These are phyloP conservation scores for Crotalus tigris DNA, from an alignment of 2,113 vertebrate species.

Conservation along the genomic window DNA sequence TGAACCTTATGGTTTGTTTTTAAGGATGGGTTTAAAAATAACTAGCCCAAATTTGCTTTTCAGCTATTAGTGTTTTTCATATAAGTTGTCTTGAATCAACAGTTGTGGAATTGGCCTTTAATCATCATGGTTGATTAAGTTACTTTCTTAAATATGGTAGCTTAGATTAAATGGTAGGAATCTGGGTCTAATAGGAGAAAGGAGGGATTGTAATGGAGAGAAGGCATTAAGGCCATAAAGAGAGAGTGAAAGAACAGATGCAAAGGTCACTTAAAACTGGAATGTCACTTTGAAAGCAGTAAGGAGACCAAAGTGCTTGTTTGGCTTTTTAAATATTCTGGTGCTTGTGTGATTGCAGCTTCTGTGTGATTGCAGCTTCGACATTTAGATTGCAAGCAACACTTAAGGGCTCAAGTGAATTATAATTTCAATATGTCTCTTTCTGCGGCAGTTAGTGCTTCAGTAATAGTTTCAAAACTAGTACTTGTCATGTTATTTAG, in stretches of 20 bases:
- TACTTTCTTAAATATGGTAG: conserved; percentile 15
- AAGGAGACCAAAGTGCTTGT: conserved; percentile 25
- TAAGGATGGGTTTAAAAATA: neutral
- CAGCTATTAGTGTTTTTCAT: neutral
- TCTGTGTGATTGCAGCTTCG: neutral
- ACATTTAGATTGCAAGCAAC: conserved; percentile 48
- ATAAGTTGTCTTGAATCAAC: neutral
- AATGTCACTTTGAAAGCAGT: conserved; percentile 40
- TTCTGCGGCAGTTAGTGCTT: conserved; percentile 20
- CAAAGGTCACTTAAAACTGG: conserved; percentile 57
- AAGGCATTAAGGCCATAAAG: conserved; percentile 39
- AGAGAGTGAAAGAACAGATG: conserved; percentile 39
- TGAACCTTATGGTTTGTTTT: neutral
- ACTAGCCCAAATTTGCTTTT: neutral
- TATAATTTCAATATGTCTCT: conserved; percentile 9
- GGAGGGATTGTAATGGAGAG: neutral
- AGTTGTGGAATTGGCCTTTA: conserved; percentile 17
- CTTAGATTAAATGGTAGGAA: conserved; percentile 23
- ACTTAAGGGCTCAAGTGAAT: conserved; percentile 31
- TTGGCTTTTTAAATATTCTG: conserved; percentile 28
- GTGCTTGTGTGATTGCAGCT: conserved; percentile 38
- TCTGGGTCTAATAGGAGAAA: conserved; percentile 20
- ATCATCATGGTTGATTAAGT: neutral
- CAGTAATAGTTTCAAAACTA: neutral
- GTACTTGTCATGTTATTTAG: neutral